Evolutionary conservation across 2,888 invertebrate species (phyloP).

Genomic region (Miltochrista miniata): DNA sequence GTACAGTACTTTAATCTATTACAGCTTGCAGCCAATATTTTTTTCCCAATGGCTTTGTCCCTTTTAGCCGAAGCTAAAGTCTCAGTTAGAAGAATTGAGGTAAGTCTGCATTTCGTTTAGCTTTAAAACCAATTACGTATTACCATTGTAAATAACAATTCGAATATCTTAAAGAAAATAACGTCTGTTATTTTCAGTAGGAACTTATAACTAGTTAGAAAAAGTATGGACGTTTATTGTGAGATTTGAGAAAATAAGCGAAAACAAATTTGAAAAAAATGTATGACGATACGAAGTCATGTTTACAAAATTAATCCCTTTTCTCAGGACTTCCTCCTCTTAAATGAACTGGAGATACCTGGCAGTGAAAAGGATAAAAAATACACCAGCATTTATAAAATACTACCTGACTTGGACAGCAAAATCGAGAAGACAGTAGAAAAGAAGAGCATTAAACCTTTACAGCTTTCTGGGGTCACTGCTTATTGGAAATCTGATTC

Average conservation of each 20-base stretch:
- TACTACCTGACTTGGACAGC: slow-evolving; percentile 45
- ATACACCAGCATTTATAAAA: slow-evolving; percentile 34
- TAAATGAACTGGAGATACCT: slow-evolving; percentile 64
- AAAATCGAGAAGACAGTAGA: slow-evolving; percentile 16
- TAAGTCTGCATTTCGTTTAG: slow-evolving; percentile 36
- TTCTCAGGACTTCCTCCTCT: slow-evolving; percentile 67
- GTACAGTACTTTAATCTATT: slow-evolving; percentile 91
- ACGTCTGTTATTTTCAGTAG: too few species aligned
- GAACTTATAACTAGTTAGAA: too few species aligned
- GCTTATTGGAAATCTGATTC: slow-evolving; percentile 69
- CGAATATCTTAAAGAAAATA: too few species aligned
- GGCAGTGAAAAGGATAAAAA: slow-evolving; percentile 45
- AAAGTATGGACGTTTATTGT: too few species aligned
- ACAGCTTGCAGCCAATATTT: slow-evolving; percentile 87
- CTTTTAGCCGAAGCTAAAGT: slow-evolving; percentile 85
- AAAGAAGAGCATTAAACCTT: slow-evolving; percentile 52
- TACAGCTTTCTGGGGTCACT: slow-evolving; percentile 68
- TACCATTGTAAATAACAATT: too few species aligned
- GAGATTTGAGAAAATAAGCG: too few species aligned
- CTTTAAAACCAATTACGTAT: too few species aligned
- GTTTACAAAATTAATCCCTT: not conserved
- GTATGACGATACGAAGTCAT: not conserved
- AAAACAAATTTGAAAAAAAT: too few species aligned
- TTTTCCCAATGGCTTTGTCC: slow-evolving; percentile 85
- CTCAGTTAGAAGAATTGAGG: slow-evolving; percentile 85